Base-by-base conservation (phyloP, 2,113 vertebrate species). In the Lagopus muta region DNA sequence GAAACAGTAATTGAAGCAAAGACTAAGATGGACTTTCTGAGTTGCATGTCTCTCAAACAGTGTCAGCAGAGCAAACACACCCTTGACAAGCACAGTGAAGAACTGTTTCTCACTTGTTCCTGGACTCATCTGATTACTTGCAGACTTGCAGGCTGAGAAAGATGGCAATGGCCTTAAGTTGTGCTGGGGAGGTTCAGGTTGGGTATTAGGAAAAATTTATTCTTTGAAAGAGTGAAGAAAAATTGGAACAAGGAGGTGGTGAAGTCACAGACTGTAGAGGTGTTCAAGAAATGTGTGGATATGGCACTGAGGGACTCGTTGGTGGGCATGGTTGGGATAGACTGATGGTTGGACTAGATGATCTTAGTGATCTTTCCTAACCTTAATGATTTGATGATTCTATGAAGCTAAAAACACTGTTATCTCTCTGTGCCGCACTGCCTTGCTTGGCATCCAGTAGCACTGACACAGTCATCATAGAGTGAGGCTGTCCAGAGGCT, bases 1-100 rank as follows among this genome's bases (percentile, higher is more conserved):
- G n/a, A 85, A 76, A 40, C 5, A 40, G 14, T 65, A 83, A 90
- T 0, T 72, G 69, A 66, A 90, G 34, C 11, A 75, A 73, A 60
- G 12, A 15, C 27, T 18, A 34, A 32, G 4, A 19, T 1, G 1
- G 0, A 0, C 1, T 32, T 58, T 38, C 36, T n/a, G 27, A 74
- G 24, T 2, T 2, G 36, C 27, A 42, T 73, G 48, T 50, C n/a
- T 16, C 21, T 54, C 16, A 28, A 21, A 72, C 2, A 0, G 2
- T 62, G 66, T 40, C 28, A 40, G 18, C 34, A 45, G 40, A 11
- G 21, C 78, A 21, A 55, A 47, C 24, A 14, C 3, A 15, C 2
- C 17, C 50, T 54, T 0, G 0, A 58, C 21, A 80, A 54, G 13
- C 25, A 38, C 22, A 74, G 48, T 17, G 13, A 0, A 47, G 8